Base-by-base conservation (phyloP, 1,140 invertebrate species). In the Alviniconcha marisindica region DNA sequence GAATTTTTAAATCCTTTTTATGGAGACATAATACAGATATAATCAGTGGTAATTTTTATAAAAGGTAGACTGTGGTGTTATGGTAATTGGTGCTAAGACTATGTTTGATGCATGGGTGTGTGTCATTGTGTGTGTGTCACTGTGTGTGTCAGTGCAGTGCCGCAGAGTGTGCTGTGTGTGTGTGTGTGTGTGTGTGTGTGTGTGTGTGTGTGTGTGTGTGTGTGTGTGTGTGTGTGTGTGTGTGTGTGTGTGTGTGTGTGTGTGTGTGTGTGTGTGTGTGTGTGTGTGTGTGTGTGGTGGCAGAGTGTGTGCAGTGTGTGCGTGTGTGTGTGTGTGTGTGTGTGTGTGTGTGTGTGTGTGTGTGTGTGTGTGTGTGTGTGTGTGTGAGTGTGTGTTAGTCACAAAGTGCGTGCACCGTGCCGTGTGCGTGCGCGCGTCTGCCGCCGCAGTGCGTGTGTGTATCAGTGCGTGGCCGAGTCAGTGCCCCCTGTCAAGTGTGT, bases 261-360 rank as follows among this genome's bases (percentile, higher is more conserved):
- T 63, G 60, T 63, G 60, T 63, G 24, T n/a, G 10, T n/a, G 24
- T n/a, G 60, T 63, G 10, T n/a, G n/a, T 63, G 24, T 63, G 60
- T 63, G 24, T 63, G 60, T 63, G 60, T 63, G 60, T 63, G 60
- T 63, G 24, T 63, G 60, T 63, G 60, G n/a, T n/a, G n/a, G n/a
- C n/a, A n/a, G n/a, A n/a, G n/a, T n/a, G n/a, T n/a, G n/a, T n/a
- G n/a, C n/a, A n/a, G n/a, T 63, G 60, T 63, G 24, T n/a, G 10
- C 28, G 24, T n/a, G 60, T 63, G 10, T n/a, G n/a, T 63, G 24
- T 63, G 60, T 63, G 24, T 63, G 60, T 63, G 60, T 63, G 60
- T 63, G 60, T 63, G 24, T 63, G 60, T 63, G 60, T 63, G 60
- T 63, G 24, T n/a, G 10, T n/a, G 24, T n/a, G 60, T 63, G 10